Evolutionary conservation across 1,140 invertebrate genomes (phyloP).

Genomic region (Riptortus pedestris): DNA sequence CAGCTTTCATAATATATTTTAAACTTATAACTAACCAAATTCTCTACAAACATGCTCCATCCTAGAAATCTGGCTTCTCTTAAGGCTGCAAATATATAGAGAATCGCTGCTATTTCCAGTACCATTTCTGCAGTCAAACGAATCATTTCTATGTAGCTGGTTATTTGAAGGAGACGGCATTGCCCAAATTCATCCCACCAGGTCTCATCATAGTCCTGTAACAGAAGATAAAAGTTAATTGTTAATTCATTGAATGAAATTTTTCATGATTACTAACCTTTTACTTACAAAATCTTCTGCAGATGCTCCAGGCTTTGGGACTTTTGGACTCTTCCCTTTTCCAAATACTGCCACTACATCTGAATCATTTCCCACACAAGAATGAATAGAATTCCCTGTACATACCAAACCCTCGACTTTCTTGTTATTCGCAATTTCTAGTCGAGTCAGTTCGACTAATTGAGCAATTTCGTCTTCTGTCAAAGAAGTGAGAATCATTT

Average conservation of each 20-base stretch:
- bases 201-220: conserved; percentile 12
- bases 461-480: neutral
- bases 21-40: conserved; percentile 65
- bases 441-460: neutral
- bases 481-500: conserved; percentile 4
- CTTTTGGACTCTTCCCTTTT: conserved; percentile 3
- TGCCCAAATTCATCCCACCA: conserved; percentile 58
- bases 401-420: neutral
- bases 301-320: neutral
- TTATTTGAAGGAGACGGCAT: conserved; percentile 54
- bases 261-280: too few relatives aligned
- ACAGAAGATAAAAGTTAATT: neutral
- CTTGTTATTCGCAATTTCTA: neutral
- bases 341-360: neutral
- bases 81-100: conserved; percentile 69
- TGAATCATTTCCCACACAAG: neutral
- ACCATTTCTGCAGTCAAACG: conserved; percentile 56
- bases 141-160: conserved; percentile 46
- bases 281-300: conserved; percentile 5
- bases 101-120: conserved; percentile 61
- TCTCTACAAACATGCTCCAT: conserved; percentile 80
- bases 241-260: neutral
- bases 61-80: conserved; percentile 75
- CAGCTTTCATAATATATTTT: too few relatives aligned
- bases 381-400: neutral